Evolutionary conservation across 2,888 invertebrate species (phyloP), one percentile per base, ranked within the genome.

Genomic region (Autographa gamma): DNA sequence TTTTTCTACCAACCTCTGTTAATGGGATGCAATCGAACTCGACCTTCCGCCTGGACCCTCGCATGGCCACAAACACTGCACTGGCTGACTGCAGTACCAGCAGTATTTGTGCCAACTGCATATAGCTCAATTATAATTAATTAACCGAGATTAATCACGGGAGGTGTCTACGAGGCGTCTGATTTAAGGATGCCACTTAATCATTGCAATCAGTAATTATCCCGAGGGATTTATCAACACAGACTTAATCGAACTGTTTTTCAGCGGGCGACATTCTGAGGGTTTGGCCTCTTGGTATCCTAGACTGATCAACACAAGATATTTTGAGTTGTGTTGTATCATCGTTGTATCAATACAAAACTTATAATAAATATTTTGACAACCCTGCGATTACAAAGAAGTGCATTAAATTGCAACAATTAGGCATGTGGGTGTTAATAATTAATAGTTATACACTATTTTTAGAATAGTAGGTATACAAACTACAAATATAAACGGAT

Each of bases 1-100:
- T 18, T 14, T 2, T 52, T n/a, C 16, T 8, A 61, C 86, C 81
- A 75, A 94, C 94, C 94, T 91, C 83, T n/a, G 94, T 93, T 2
- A 95, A 85, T 60, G 93, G 94, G 68, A 94, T 93, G 80, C 91
- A 91, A 79, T 94, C 94, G 58, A 90, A 88, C n/a, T 87, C 85
- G 6, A 82, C 76, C 48, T 85, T 80, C 58, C 79, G 56, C 14
- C 71, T 87, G 48, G 81, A 84, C 8, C 78, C 74, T 38, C 88
- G 86, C 93, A 92, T 92, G 63, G 41, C 83, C 69, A 75, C 81
- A 67, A 63, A 67, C 73, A 71, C 71, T 81, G 73, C 69, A 71
- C 71, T 41, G 14, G 13, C 41, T 13, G 58, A 60, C 69, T 74
- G 74, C 80, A 71, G 69, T 71, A 68, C 25, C n/a, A n/a, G n/a